These are phyloP conservation scores for Hemiprocne comata DNA, from an alignment of 2,113 vertebrate genomes.

Conservation along the genomic window DNA sequence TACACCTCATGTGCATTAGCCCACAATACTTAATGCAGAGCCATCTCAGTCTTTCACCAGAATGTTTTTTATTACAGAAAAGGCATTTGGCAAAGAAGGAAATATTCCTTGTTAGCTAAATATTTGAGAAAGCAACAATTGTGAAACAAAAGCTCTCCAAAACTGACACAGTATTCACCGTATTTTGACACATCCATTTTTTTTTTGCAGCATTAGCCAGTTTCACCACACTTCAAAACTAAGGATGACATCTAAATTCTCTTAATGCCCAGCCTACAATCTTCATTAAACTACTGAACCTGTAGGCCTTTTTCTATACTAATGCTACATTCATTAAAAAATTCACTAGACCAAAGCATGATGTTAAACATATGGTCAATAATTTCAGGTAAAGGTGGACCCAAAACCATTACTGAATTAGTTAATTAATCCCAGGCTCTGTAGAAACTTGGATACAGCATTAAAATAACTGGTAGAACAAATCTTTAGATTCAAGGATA, in stretches of 20 bases:
- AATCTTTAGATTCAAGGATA: not conserved
- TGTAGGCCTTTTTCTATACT: not conserved
- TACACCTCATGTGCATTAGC: not conserved
- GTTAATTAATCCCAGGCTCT: not conserved
- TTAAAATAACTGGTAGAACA: not conserved
- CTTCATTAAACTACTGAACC: not conserved
- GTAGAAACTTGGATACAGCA: not conserved
- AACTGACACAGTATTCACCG: not conserved
- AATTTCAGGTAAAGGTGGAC: not conserved
- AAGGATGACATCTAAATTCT: not conserved
- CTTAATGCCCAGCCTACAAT: not conserved
- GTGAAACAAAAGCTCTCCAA: conserved; percentile 5
- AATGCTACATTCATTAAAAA: not conserved
- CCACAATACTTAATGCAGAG: not conserved
- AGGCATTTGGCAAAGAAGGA: conserved; percentile 28
- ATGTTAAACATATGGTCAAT: not conserved
- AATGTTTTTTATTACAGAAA: conserved; percentile 1
- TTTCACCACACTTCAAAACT: not conserved
- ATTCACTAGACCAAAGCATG: not conserved
- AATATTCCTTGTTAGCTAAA: conserved; percentile 11
- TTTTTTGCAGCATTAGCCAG: not conserved
- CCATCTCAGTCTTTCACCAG: not conserved
- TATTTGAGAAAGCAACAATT: conserved; percentile 33
- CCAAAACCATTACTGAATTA: not conserved
- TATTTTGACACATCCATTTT: not conserved